Evolutionary conservation across 2,113 vertebrate genomes (phyloP).

Genomic region (Osmerus mordax): DNA sequence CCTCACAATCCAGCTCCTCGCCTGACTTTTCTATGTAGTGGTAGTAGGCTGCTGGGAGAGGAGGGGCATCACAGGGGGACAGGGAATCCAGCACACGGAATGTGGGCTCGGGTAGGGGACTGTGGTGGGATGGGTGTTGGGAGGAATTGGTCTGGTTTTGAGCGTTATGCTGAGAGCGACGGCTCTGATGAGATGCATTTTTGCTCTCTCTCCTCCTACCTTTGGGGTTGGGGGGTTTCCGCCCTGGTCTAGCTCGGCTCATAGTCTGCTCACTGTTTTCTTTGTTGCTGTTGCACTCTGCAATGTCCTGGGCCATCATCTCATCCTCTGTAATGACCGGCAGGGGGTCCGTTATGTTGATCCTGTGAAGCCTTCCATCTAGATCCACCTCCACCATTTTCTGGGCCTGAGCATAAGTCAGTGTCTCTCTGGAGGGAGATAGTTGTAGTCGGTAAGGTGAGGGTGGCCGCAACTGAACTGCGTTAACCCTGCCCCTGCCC

Average conservation of each 20-base stretch:
- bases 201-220: conserved; percentile 80
- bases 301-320: conserved; percentile 93
- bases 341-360: conserved; percentile 91
- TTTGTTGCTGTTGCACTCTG: conserved; percentile 96
- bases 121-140: conserved; percentile 64
- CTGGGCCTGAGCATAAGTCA: conserved; percentile 94
- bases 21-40: conserved; percentile 84
- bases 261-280: conserved; percentile 92
- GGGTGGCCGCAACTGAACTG: conserved; percentile 71
- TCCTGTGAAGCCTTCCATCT: conserved; percentile 91
- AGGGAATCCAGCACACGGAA: conserved; percentile 81
- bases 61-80: conserved; percentile 72
- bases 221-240: conserved; percentile 77
- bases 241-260: conserved; percentile 77
- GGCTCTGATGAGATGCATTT: conserved; percentile 57
- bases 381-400: conserved; percentile 95
- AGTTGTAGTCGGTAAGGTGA: conserved; percentile 92
- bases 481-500: conserved; percentile 70
- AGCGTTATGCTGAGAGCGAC: conserved; percentile 57
- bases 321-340: conserved; percentile 94
- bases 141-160: conserved; percentile 45
- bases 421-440: conserved; percentile 84
- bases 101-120: conserved; percentile 84
- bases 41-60: conserved; percentile 85
- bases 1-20: conserved; percentile 86